A percentile compares a stretch with the other conserved stretches of the same genome.
Evolutionary conservation across 2,113 vertebrate species (phyloP).

Genomic region (Blennius ocellaris): DNA sequence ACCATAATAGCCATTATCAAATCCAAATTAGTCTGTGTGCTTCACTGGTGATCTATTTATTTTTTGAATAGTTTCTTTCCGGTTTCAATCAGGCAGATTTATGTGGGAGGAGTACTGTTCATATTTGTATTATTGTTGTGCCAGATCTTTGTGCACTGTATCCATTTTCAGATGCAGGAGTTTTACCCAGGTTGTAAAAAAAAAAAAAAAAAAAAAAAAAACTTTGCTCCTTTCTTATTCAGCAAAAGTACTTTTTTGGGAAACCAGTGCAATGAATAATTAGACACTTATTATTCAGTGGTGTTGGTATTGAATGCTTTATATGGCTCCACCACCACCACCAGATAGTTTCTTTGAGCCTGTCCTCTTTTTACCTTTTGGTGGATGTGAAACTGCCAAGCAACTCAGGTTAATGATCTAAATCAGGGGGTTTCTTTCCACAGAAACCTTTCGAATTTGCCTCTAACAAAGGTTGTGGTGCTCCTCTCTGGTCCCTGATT

Average conservation of each 20-base stretch:
- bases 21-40: constrained; percentile 26
- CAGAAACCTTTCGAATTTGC: too few relatives aligned
- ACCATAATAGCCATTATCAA: constrained; percentile 25
- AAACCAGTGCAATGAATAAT: constrained; percentile 43
- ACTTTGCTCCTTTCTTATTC: constrained; percentile 38
- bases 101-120: neutral
- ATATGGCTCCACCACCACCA: constrained; percentile 9
- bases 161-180: constrained; percentile 24
- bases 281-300: constrained; percentile 42
- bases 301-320: constrained; percentile 31
- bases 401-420: constrained; percentile 20
- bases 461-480: too few relatives aligned
- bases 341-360: constrained; percentile 11
- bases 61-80: constrained; percentile 16
- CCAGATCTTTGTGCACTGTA: constrained; percentile 5
- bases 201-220: neutral
- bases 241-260: constrained; percentile 26
- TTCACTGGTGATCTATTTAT: constrained; percentile 17
- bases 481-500: too few relatives aligned
- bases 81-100: constrained; percentile 19
- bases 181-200: constrained; percentile 17
- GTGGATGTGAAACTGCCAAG: constrained; percentile 14
- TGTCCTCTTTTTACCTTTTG: constrained; percentile 30
- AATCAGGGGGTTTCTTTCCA: constrained; percentile 7
- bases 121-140: constrained; percentile 16